Evolutionary conservation across 2,113 vertebrate species (phyloP).

Genomic region (Ceyx melanurus): DNA sequence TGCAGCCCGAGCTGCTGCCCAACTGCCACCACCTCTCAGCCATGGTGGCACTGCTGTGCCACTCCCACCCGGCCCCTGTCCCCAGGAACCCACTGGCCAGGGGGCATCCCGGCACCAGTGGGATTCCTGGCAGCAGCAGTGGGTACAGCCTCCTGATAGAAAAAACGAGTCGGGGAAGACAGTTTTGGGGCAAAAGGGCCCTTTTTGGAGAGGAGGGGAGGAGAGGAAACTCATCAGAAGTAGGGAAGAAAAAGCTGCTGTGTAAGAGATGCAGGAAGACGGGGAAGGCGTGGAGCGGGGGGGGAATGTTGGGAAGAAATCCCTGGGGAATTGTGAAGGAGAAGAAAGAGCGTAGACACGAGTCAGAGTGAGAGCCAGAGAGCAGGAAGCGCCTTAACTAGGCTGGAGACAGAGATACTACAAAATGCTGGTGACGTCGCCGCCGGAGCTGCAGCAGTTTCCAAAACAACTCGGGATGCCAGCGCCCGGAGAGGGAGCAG

Average conservation of each 20-base stretch:
- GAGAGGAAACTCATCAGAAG: neutral
- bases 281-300: too few species aligned
- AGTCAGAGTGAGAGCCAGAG: slow-evolving; percentile 57
- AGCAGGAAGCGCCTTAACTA: slow-evolving; percentile 73
- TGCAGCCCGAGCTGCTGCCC: neutral
- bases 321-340: slow-evolving; percentile 36
- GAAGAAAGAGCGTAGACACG: slow-evolving; percentile 31
- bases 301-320: neutral
- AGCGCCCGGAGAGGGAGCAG: neutral
- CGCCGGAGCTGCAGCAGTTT: slow-evolving; percentile 49
- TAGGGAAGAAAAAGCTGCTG: neutral
- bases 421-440: slow-evolving; percentile 66
- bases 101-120: neutral
- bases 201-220: neutral
- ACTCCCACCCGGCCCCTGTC: neutral
- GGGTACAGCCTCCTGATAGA: neutral
- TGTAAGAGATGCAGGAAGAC: neutral
- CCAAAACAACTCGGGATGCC: slow-evolving; percentile 62
- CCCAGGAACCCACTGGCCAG: fast-evolving
- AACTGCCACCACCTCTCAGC: fast-evolving
- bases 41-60: neutral
- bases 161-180: neutral
- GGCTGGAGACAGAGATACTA: slow-evolving; percentile 75
- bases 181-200: neutral
- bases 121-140: neutral